Conservation (phyloP, 2,797 vertebrate genomes). For the Pteropus rufus region DNA sequence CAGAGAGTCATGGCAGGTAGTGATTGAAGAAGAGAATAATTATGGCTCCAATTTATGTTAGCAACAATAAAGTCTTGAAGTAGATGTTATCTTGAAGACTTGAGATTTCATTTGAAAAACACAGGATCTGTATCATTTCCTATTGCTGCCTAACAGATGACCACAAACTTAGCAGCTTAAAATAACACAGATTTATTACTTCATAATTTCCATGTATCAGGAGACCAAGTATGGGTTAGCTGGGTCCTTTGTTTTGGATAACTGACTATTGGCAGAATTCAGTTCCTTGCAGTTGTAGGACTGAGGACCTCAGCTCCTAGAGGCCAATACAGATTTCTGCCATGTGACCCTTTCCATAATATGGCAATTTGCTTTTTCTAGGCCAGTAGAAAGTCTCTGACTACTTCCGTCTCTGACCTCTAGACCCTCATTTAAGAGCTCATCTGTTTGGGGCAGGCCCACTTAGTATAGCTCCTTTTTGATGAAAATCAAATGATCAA, state of each 20-base stretch:
- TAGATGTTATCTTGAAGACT: constrained; percentile 71
- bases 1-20: constrained; percentile 72
- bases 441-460: not conserved
- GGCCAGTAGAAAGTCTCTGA: not conserved
- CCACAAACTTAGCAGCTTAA: not conserved
- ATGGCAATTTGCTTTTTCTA: not conserved
- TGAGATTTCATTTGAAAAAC: constrained; percentile 77
- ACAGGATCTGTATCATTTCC: constrained; percentile 22
- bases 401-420: not conserved
- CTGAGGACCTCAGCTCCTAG: not conserved
- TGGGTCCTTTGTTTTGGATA: not conserved
- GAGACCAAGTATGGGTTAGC: not conserved
- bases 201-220: not conserved
- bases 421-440: not conserved
- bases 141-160: not conserved
- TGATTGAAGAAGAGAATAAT: constrained; percentile 60
- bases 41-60: constrained; percentile 75
- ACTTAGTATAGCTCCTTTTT: not conserved
- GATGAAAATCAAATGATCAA: not conserved
- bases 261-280: not conserved
- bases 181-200: not conserved
- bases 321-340: not conserved
- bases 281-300: not conserved
- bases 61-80: constrained; percentile 75
- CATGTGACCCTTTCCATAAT: not conserved